A percentile compares a stretch with the other conserved stretches of the same genome.
Conservation (phyloP, 2,888 invertebrate species). For the Eucriotettix oculatus region DNA sequence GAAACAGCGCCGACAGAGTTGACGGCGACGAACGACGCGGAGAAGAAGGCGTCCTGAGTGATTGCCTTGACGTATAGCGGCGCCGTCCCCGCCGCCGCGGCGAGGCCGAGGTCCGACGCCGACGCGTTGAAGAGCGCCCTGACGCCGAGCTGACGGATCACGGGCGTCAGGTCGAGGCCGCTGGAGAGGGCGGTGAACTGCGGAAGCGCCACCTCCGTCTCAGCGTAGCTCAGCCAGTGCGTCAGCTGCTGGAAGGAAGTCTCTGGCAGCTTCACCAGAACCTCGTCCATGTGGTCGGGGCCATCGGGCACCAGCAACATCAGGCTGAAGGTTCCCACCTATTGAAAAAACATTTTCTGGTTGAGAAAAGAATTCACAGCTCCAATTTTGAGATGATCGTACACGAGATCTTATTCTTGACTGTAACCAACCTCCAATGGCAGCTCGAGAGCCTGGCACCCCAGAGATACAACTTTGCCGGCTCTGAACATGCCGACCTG, state of each 20-base stretch:
- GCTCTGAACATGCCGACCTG: constrained; percentile 19
- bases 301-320: constrained; percentile 19
- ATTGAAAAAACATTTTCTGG: background rate
- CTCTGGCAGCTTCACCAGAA: constrained; percentile 13
- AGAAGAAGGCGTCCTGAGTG: constrained; percentile 20
- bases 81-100: background rate
- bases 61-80: constrained; percentile 15
- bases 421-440: constrained; percentile 15
- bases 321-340: constrained; percentile 17
- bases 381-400: too few relatives aligned
- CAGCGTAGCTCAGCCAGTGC: constrained; percentile 14
- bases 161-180: constrained; percentile 17
- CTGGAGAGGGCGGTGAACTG: constrained; percentile 19
- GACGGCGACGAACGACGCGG: constrained; percentile 20
- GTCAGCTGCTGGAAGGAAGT: constrained; percentile 12
- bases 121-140: constrained; percentile 14
- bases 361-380: too few relatives aligned
- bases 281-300: constrained; percentile 14
- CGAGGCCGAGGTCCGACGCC: constrained; percentile 5
- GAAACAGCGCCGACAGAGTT: constrained; percentile 19
- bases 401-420: too few relatives aligned
- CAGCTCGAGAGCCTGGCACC: constrained; percentile 17
- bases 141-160: constrained; percentile 17
- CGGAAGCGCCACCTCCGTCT: constrained; percentile 19
- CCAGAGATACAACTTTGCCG: constrained; percentile 15